Evolutionary conservation across 1,140 invertebrate genomes (phyloP), one percentile per base, ranked within the genome.

Genomic region (Arctopsyche grandis): DNA sequence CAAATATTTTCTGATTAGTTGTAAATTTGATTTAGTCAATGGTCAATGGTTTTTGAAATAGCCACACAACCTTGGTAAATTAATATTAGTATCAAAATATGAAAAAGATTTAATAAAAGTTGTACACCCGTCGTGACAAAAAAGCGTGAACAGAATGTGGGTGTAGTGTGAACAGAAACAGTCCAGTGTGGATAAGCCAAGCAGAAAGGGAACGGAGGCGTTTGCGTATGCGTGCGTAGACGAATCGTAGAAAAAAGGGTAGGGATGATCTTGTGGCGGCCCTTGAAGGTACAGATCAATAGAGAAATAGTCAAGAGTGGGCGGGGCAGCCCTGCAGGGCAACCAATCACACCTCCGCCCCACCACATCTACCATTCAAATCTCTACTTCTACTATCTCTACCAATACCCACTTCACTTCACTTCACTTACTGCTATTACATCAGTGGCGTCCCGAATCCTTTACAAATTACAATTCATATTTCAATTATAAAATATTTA

Each of bases 291-390:
- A 14, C 38, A 44, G 69, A 71, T 71, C 69, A 71, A 71, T 71
- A 71, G 69, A 71, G 69, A 71, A 71, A 71, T 71, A 71, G 69
- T 19, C 16, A 22, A 44, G 69, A 48, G 69, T 48, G 69, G 69
- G 69, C 38, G 69, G 24, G 43, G 38, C 38, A 9, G 69, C 69
- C 69, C 69, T 71, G 19, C 69, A 71, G 69, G 38, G 38, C 29
- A 0, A 38, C 69, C 69, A 71, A 71, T 71, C 24, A 24, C 38
- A 7, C 9, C 63, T 10, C 16, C 1, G n/a, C 63, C 22, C 21
- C 63, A 66, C 63, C 24, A 24, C 24, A 38, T 52, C n/a, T n/a
- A n/a, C n/a, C 48, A 52, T 12, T 10, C 48, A 38, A 38, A 38
- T 38, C 29, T n/a, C n/a, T n/a, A n/a, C n/a, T n/a, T n/a, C n/a